Evolutionary conservation across 2,797 vertebrate genomes (phyloP), one percentile per base, ranked within the genome.

Genomic region (Oreochromis mossambicus): DNA sequence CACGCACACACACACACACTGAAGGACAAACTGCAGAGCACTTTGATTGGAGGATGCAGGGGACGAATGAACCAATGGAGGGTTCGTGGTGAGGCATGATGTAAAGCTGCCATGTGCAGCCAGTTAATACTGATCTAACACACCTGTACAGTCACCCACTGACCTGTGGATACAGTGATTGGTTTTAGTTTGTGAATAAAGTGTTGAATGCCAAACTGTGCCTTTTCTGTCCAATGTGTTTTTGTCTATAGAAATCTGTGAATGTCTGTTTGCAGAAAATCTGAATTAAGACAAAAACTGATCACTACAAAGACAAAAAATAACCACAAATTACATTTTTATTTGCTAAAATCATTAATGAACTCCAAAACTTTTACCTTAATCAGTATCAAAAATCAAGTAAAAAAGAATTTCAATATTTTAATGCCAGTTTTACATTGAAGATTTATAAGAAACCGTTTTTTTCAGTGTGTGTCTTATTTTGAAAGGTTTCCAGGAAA

Each of bases 111-210:
- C 77, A 55, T 91, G 89, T 92, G 92, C 91, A 93, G 91, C 91
- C 78, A 79, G 93, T 92, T 79, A 83, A 93, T 91, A 86, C 90
- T 92, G 94, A 94, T 94, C 89, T 93, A 92, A 94, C 93, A 91
- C 93, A 90, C 91, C 86, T 95, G 95, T 95, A 94, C 92, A 94
- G 93, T 88, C 89, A 68, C 90, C 89, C 90, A 86, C 94, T 91
- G 88, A 90, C 92, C 92, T 85, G 94, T 95, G 94, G 92, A 90
- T 61, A 90, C 92, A 77, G 68, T 90, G 86, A 82, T 75, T 81
- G 91, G 84, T 89, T 94, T 92, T 96, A 95, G 93, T 97, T 95
- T 96, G 94, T 97, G 96, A 97, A 97, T 97, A 97, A 97, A 95
- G 90, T 96, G 93, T 96, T 92, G 93, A 96, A 96, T 85, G 86